phyloP scores from a whole-genome alignment of 37 sponge, comb jelly and placozoan species.

The Corticium candelabrum region DNA sequence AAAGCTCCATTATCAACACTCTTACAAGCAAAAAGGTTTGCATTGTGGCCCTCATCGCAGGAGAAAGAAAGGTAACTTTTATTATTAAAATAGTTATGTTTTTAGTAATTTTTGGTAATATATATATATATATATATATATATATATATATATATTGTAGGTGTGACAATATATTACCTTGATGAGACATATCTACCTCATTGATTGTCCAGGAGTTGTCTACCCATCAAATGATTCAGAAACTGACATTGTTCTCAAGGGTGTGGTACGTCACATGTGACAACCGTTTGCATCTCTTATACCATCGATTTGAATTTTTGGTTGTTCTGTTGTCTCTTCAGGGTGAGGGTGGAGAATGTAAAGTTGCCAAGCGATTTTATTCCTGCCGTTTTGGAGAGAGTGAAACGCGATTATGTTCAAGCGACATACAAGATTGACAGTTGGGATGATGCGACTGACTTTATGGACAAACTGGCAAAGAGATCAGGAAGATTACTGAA shows the following conservation, averaged over 20 bases:
- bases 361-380: conserved; percentile 78
- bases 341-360: conserved; percentile 76
- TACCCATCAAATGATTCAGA: conserved; percentile 87
- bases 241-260: conserved; percentile 93
- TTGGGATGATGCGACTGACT: conserved; percentile 73
- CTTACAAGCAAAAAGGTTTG: conserved; percentile 89
- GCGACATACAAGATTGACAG: conserved; percentile 65
- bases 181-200: conserved; percentile 83
- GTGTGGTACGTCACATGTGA: conserved; percentile 59
- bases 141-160: neutral
- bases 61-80: conserved; percentile 86
- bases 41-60: conserved; percentile 92
- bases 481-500: conserved; percentile 78
- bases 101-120: no score
- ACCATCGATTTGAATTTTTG: neutral
- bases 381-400: conserved; percentile 73
- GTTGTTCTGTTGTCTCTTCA: neutral
- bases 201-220: conserved; percentile 98
- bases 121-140: no score
- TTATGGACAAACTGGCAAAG: conserved; percentile 64
- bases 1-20: conserved; percentile 97
- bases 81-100: no score
- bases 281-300: no score
- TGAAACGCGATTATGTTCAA: conserved; percentile 64
- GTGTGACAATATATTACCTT: conserved; percentile 99